phyloP scores from a whole-genome alignment of 2,888 invertebrate species.

The Anoplius nigerrimus region DNA sequence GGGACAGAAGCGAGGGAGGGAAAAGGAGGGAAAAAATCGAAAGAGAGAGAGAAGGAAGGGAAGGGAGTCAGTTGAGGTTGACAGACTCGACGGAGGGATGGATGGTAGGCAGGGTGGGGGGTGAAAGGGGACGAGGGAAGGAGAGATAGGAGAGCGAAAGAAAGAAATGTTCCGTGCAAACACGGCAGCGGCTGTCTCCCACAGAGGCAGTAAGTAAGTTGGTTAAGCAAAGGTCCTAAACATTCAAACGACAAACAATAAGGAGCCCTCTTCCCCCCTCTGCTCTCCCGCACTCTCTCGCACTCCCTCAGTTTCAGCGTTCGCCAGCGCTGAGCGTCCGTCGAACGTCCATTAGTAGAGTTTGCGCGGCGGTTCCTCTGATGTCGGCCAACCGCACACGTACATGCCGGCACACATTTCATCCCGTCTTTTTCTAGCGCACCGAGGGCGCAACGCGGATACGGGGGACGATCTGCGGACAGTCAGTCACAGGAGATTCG shows the following conservation, averaged over 20 bases:
- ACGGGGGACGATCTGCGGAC: too few relatives aligned
- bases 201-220: constrained; percentile 73
- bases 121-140: constrained; percentile 24
- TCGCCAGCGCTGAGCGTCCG: constrained; percentile 20
- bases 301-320: constrained; percentile 25
- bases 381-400: constrained; percentile 64
- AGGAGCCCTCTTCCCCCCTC: constrained; percentile 55
- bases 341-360: constrained; percentile 72
- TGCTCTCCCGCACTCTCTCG: constrained; percentile 43
- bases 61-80: constrained; percentile 6
- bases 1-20: neutral
- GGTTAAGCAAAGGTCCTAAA: constrained; percentile 72
- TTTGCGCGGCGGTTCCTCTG: constrained; percentile 74
- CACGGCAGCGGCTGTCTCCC: constrained; percentile 61
- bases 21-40: neutral
- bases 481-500: too few relatives aligned
- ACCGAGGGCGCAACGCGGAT: too few relatives aligned
- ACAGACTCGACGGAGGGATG: constrained; percentile 11
- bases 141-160: constrained; percentile 14
- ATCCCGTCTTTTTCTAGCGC: too few relatives aligned
- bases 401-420: neutral
- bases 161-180: constrained; percentile 52
- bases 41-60: constrained; percentile 6
- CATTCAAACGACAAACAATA: constrained; percentile 74
- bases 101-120: constrained; percentile 21